Evolutionary conservation across 1,140 invertebrate genomes (phyloP).

Genomic region (Polypedilum pembai): DNA sequence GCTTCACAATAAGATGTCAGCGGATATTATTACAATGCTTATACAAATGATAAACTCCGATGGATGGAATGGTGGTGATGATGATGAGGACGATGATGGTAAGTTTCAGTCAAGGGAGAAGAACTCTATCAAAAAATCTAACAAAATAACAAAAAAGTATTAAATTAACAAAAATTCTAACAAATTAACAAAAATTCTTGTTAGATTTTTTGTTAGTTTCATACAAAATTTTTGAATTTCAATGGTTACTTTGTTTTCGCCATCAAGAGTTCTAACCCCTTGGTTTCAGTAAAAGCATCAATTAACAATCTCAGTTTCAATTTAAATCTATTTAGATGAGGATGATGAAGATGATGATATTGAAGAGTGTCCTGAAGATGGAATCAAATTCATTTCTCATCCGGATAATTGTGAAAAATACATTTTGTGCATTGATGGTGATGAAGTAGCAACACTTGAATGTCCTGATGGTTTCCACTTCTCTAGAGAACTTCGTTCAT

Average conservation of each 20-base stretch:
- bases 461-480: neutral
- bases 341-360: neutral
- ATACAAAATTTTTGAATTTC: too few relatives aligned
- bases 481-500: neutral
- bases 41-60: neutral
- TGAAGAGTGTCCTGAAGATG: conserved; percentile 5
- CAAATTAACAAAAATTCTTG: too few relatives aligned
- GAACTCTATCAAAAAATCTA: too few relatives aligned
- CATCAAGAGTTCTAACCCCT: too few relatives aligned
- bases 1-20: neutral
- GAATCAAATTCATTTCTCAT: conserved; percentile 1
- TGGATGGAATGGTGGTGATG: neutral
- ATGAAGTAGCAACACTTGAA: conserved; percentile 15
- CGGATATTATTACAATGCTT: neutral
- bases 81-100: conserved; percentile 3
- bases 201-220: too few relatives aligned
- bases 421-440: conserved; percentile 9
- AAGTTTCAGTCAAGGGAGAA: too few relatives aligned
- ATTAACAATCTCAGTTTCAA: neutral
- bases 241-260: too few relatives aligned
- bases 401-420: conserved; percentile 14
- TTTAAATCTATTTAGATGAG: neutral
- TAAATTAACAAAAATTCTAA: too few relatives aligned
- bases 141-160: too few relatives aligned
- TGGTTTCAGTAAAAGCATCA: neutral